Evolutionary conservation across 1,140 invertebrate species (phyloP), one percentile per base, ranked within the genome.

Genomic region (Aphis gossypii): DNA sequence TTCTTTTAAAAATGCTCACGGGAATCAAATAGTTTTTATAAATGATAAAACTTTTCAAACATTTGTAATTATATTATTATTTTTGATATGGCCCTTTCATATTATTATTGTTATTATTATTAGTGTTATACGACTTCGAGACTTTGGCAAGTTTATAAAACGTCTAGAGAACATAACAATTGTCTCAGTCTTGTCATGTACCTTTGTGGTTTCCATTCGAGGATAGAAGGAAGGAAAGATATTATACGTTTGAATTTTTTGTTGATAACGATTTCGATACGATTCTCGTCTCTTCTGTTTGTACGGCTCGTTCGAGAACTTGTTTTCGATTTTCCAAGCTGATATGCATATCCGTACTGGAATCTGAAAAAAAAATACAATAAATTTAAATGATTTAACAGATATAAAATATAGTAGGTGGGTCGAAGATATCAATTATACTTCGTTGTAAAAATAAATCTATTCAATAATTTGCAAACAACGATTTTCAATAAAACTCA

Each of bases 261-360:
- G 18, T 20, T 21, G 35, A 83, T 93, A 86, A 86, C 38, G 30
- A 93, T 84, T 21, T 2, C 18, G 92, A 48, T 21, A 25, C 38
- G 30, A 54, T 54, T 56, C 9, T 86, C 14, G 82, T 93, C 25
- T 93, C 92, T 86, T 93, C 92, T 8, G 92, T 93, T 56, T 93
- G 92, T 51, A 93, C 82, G 21, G 35, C 82, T 56, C 25, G 92
- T 84, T 93, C 92, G 38, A 38, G 6, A 20, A 86, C 38, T 21
- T 41, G 92, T 84, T 84, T 93, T 54, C 82, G 92, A 83, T 93
- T 93, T 68, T 93, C 92, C 48, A 93, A 86, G 25, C 48, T 84
- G 3, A 93, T 93, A 7, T 86, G 92, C 82, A 93, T 86, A 20
- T 93, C 92, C 11, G 92, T 93, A 84, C 92, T 84, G 82, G 92